Conservation (phyloP, 1,140 invertebrate species). For the Drosophila tristis region DNA sequence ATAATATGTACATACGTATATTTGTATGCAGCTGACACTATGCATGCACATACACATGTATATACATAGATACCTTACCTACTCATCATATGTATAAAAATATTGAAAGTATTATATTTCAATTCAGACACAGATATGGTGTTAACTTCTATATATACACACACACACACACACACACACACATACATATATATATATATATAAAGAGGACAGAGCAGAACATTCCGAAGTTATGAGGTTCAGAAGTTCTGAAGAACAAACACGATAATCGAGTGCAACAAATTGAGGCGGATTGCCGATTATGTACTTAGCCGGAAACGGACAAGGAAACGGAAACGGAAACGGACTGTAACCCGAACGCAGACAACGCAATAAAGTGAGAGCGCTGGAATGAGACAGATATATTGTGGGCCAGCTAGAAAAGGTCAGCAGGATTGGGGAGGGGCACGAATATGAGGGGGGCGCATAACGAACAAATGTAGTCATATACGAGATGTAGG, state of each 20-base stretch:
- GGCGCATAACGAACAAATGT: conserved; percentile 63
- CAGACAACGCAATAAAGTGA: conserved; percentile 54
- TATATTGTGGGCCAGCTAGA: conserved; percentile 57
- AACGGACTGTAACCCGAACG: conserved; percentile 36
- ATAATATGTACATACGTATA: conserved; percentile 12
- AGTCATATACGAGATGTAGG: conserved; percentile 24
- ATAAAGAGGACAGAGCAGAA: not conserved
- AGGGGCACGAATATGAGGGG: conserved; percentile 4
- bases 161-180: too few species aligned
- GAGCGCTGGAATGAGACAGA: conserved; percentile 48
- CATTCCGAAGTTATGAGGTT: conserved; percentile 33
- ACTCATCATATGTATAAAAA: conserved; percentile 21
- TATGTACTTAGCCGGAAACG: too few species aligned
- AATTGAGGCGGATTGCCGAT: conserved; percentile 5
- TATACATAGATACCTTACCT: conserved; percentile 15
- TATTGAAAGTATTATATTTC: conserved; percentile 57
- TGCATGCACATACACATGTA: conserved; percentile 12
- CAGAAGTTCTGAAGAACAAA: conserved; percentile 16
- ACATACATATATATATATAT: not conserved
- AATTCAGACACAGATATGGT: conserved; percentile 58
- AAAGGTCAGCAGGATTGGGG: conserved; percentile 9
- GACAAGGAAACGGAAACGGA: conserved; percentile 21
- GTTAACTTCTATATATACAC: conserved; percentile 51
- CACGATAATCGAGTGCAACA: conserved; percentile 44
- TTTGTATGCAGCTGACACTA: not conserved